Percentiles rank a stretch among this genome's conserved stretches.
These are phyloP conservation scores for Odontocerum albicorne DNA, from an alignment of 2,888 invertebrate species.

Conservation along the genomic window DNA sequence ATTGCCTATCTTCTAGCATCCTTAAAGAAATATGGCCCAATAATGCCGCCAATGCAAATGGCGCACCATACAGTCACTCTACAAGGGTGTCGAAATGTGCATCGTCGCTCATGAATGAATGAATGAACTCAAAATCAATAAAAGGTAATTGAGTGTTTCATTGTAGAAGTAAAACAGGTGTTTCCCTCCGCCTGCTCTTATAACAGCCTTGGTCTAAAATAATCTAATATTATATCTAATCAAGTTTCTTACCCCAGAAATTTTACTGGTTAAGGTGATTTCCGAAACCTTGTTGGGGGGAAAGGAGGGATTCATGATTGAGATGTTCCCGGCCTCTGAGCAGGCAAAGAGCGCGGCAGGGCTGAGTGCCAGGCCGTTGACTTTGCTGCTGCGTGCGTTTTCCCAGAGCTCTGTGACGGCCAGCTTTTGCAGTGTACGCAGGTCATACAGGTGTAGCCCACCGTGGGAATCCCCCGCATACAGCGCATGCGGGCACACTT, in stretches of 20 bases:
- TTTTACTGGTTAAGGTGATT: conserved; percentile 46
- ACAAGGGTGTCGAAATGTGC: too few species aligned
- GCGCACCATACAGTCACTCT: too few species aligned
- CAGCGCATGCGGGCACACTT: conserved; percentile 43
- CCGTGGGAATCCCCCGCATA: conserved; percentile 55
- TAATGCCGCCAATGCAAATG: too few species aligned
- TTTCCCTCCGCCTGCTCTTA: too few species aligned
- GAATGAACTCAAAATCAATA: too few species aligned
- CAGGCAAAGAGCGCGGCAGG: conserved; percentile 50
- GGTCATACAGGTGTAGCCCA: conserved; percentile 47
- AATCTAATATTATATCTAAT: too few species aligned
- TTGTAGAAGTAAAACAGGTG: too few species aligned
- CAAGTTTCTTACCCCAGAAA: conserved; percentile 54
- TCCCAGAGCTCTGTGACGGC: conserved; percentile 44
- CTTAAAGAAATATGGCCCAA: too few species aligned
- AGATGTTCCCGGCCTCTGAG: conserved; percentile 53
- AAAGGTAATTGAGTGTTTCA: too few species aligned
- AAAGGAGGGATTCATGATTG: conserved; percentile 51
- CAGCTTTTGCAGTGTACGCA: conserved; percentile 23
- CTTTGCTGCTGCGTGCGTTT: conserved; percentile 47
- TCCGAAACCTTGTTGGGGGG: conserved; percentile 50
- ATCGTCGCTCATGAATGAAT: too few species aligned
- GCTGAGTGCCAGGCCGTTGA: conserved; percentile 50
- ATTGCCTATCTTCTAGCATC: too few species aligned
- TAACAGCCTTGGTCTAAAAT: too few species aligned